Base-by-base conservation (phyloP, 1,140 invertebrate species). In the Heliothis virescens region DNA sequence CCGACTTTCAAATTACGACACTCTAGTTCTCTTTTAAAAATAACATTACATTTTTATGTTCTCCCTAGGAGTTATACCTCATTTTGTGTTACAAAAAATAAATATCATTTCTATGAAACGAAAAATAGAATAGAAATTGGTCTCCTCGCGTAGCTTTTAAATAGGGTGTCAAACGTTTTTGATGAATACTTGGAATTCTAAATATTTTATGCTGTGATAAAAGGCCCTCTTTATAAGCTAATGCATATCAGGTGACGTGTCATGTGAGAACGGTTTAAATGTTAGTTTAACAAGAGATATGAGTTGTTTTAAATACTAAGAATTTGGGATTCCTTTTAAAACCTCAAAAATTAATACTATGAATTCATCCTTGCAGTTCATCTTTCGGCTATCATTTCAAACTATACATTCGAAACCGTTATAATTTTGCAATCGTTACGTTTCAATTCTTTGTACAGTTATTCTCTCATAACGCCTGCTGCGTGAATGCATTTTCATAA, bases 121-220 rank as follows among this genome's bases (percentile, higher is more conserved):
- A 41, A 41, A 7, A 41, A 41, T 41, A 41, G 16, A 11, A 59
- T 59, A 26, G 57, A 26, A 59, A 12, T 12, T 16, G 62, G n/a
- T 11, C 34, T 16, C 18, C n/a, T 47, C n/a, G 16, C 16, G 18
- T 9, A 26, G 57, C 16, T 16, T 63, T 47, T 63, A 41, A 63
- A 63, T 48, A 48, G 62, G 18, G n/a, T 59, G 62, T 11, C n/a
- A 65, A 15, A 41, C n/a, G 34, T 65, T 65, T 26, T 65, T 65
- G 41, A 65, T 48, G 62, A 48, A 47, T 65, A 47, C 3, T 34
- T 48, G 47, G 16, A 65, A 48, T 34, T 48, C 41, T 34, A 65
- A 48, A 47, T 9, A 65, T 48, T 65, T 65, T 47, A 48, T 16
- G 29, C 47, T 10, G 11, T 18, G 62, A 48, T 47, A 65, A 60